A percentile compares a stretch with the other conserved stretches of the same genome.
phyloP scores from a whole-genome alignment of 2,113 vertebrate genomes.

The Willisornis vidua region DNA sequence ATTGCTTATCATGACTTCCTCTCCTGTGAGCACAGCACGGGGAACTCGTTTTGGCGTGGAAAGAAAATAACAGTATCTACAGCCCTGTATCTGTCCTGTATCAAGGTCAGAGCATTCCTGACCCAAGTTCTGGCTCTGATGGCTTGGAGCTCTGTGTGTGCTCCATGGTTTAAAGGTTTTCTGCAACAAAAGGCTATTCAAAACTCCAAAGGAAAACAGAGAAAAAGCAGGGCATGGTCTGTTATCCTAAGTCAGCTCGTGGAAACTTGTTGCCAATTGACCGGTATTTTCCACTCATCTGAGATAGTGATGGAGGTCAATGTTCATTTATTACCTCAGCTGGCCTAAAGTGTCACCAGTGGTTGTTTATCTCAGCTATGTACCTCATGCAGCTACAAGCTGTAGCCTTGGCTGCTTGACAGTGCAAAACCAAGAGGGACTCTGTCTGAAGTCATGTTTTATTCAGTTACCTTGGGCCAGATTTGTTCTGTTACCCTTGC shows the following conservation, averaged over 20 bases:
- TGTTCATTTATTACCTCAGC: conserved; percentile 54
- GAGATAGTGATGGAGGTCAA: conserved; percentile 37
- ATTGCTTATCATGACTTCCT: conserved; percentile 38
- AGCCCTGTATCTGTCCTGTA: conserved; percentile 5
- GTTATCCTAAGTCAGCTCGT: not conserved
- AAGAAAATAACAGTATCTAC: not conserved
- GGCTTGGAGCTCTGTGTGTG: not conserved
- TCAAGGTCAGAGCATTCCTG: conserved; percentile 57
- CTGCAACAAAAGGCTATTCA: conserved; percentile 34
- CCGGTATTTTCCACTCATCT: conserved; percentile 54
- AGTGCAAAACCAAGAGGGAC: conserved; percentile 44
- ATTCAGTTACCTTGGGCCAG: not conserved
- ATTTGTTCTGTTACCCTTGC: not conserved
- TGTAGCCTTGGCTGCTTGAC: conserved; percentile 38
- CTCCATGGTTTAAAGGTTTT: not conserved
- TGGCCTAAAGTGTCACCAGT: conserved; percentile 37
- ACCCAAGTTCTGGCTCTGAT: not conserved
- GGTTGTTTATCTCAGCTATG: conserved; percentile 39
- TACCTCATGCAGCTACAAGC: conserved; percentile 5
- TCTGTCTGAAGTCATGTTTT: conserved; percentile 37
- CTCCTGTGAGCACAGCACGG: rapidly evolving
- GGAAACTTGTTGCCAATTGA: conserved; percentile 43
- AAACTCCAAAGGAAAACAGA: not conserved
- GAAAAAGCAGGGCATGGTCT: conserved; percentile 7
- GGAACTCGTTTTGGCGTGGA: not conserved